Percentiles rank a stretch among this genome's conserved stretches.
Evolutionary conservation across 2,113 vertebrate genomes (phyloP).

Genomic region (Eolophus roseicapilla): DNA sequence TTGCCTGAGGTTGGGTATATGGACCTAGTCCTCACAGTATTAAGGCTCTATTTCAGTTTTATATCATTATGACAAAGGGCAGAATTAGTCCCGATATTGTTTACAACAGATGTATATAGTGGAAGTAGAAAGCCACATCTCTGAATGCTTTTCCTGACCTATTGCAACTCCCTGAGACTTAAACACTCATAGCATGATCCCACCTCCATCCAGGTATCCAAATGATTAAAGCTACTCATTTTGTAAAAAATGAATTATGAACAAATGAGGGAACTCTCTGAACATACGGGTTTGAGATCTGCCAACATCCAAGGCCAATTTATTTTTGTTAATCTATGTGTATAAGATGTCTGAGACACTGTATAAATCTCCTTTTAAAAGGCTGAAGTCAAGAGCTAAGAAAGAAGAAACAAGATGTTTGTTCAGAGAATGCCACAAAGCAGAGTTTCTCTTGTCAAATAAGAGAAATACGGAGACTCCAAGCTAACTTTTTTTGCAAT

Average conservation of each 20-base stretch:
- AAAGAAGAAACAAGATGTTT: not conserved
- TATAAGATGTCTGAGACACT: not conserved
- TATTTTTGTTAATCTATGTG: constrained; percentile 33
- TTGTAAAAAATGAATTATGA: constrained; percentile 66
- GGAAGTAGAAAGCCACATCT: not conserved
- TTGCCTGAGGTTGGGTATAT: not conserved
- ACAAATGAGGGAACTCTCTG: constrained; percentile 47
- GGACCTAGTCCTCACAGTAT: not conserved
- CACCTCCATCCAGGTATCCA: constrained; percentile 8
- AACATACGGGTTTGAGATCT: constrained; percentile 61
- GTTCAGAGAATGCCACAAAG: not conserved
- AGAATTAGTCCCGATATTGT: not conserved
- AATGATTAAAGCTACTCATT: constrained; percentile 29
- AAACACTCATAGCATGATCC: not conserved
- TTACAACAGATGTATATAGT: not conserved
- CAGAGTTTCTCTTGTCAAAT: not conserved
- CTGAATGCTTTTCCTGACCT: constrained; percentile 22
- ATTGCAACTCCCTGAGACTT: constrained; percentile 6
- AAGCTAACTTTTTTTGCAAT: not conserved
- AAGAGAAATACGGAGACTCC: not conserved
- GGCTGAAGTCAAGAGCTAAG: not conserved
- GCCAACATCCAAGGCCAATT: constrained; percentile 42
- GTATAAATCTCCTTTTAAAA: constrained; percentile 1
- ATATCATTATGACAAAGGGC: not conserved
- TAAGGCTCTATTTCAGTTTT: constrained; percentile 24